A percentile compares a stretch with the other conserved stretches of the same genome.
Evolutionary conservation across 64 coral and sea anemone species (phyloP).

Genomic region (Actinia tenebrosa): DNA sequence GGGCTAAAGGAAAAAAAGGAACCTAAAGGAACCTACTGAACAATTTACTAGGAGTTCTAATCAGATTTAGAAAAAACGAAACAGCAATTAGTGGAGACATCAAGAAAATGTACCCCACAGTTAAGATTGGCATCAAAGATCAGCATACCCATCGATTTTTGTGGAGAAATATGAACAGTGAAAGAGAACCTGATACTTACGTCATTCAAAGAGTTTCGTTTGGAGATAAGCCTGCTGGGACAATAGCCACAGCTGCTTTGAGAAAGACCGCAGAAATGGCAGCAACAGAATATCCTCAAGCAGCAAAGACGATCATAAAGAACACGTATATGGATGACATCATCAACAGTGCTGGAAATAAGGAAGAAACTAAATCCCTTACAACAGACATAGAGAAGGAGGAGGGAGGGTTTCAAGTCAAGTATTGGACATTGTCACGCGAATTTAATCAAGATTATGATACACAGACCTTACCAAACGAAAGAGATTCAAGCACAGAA

Average conservation of each 20-base stretch:
- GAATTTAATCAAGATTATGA: neutral
- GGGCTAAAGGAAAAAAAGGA: constrained; percentile 35
- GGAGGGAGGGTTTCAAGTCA: constrained; percentile 1
- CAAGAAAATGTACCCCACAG: neutral
- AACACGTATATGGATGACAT: neutral
- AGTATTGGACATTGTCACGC: constrained; percentile 19
- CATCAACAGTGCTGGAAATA: neutral
- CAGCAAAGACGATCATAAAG: neutral
- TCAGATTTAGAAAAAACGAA: constrained; percentile 24
- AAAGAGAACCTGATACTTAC: constrained; percentile 28
- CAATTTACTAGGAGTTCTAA: constrained; percentile 17
- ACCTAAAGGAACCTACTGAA: constrained; percentile 24
- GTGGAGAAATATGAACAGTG: constrained; percentile 23
- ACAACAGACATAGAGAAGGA: neutral
- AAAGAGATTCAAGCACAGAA: neutral
- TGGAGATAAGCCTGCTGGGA: constrained; percentile 27
- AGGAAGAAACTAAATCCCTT: neutral
- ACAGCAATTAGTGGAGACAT: constrained; percentile 7
- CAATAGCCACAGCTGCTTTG: constrained; percentile 37
- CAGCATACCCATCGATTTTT: constrained; percentile 16
- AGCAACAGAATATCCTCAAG: neutral
- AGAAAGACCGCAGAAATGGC: constrained; percentile 31
- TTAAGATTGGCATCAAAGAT: neutral
- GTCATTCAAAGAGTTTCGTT: constrained; percentile 49
- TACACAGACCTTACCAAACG: neutral